These are phyloP conservation scores for Drosophila setosimentum DNA, from an alignment of 2,888 invertebrate species.

Conservation along the genomic window DNA sequence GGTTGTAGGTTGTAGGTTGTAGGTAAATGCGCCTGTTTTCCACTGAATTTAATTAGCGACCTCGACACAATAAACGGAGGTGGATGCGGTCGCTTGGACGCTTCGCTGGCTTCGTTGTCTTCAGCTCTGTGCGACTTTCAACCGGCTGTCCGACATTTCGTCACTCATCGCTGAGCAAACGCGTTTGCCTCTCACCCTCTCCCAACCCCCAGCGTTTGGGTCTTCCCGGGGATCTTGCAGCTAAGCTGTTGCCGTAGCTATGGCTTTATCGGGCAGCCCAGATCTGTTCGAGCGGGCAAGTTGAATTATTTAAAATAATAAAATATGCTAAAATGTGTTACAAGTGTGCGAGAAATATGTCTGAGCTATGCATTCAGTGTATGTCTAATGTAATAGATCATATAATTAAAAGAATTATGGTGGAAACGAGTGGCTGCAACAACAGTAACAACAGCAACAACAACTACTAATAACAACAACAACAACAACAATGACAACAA, in stretches of 20 bases:
- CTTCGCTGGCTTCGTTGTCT: slow-evolving; percentile 65
- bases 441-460: slow-evolving; percentile 36
- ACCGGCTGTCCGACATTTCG: slow-evolving; percentile 59
- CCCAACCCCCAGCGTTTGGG: not conserved
- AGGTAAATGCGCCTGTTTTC: slow-evolving; percentile 75
- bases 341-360: slow-evolving; percentile 74
- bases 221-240: slow-evolving; percentile 16
- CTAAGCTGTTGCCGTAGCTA: slow-evolving; percentile 12
- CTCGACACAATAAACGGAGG: slow-evolving; percentile 74
- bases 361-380: slow-evolving; percentile 25
- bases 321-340: slow-evolving; percentile 83
- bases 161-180: slow-evolving; percentile 74
- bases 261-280: slow-evolving; percentile 50
- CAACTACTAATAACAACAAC: slow-evolving; percentile 36
- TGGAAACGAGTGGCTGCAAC: slow-evolving; percentile 57
- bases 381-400: slow-evolving; percentile 78
- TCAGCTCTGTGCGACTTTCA: slow-evolving; percentile 39
- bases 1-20: not conserved
- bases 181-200: slow-evolving; percentile 20
- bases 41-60: slow-evolving; percentile 80
- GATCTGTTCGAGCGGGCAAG: slow-evolving; percentile 68
- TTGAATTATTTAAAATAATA: slow-evolving; percentile 83
- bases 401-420: slow-evolving; percentile 82
- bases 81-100: slow-evolving; percentile 81
- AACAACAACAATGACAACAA: slow-evolving; percentile 33